Base-by-base conservation (phyloP, 1,140 invertebrate genomes). In the Bombus waltoni region DNA sequence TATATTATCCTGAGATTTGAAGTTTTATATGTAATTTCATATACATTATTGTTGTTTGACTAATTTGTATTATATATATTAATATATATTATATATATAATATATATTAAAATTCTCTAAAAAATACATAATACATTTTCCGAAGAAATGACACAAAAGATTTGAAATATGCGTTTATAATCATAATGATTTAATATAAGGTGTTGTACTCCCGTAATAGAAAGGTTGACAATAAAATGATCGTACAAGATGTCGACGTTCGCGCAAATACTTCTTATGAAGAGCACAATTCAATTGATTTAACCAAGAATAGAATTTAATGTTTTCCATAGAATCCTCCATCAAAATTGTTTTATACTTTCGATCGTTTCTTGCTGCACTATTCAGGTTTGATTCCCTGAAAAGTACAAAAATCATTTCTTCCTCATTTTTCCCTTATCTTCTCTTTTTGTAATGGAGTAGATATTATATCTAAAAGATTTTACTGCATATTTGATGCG, bases 41-140 rank as follows among this genome's bases (percentile, higher is more conserved):
- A 35, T 40, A 25, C 22, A 72, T 86, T 5, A 25, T 15, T 10
- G 28, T 32, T 83, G 59, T 28, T 62, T 70, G 35, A 80, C 4
- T 38, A n/a, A 59, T 28, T 57, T 82, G 57, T 28, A 15, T 76
- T 66, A 32, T 66, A 72, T 25, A n/a, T 96, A 97, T 86, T 96
- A 97, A 75, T 97, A 96, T 88, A 96, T 97, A n/a, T 96, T 97
- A 84, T 44, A n/a, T 44, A 11, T 44, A 1, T 13, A 57, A 57
- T 15, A 15, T 57, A 57, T 57, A 53, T 18, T 18, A 15, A 18
- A 10, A 59, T 59, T 59, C 25, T 62, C 25, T 59, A 32, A 32
- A 32, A 25, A 2, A 62, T 62, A 28, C 22, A 62, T 22, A 28
- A 9, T 4, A 40, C 38, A 70, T 25, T 70, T 38, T 38, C 25